Conservation (phyloP, 2,797 vertebrate genomes). For the Parambassis ranga region DNA sequence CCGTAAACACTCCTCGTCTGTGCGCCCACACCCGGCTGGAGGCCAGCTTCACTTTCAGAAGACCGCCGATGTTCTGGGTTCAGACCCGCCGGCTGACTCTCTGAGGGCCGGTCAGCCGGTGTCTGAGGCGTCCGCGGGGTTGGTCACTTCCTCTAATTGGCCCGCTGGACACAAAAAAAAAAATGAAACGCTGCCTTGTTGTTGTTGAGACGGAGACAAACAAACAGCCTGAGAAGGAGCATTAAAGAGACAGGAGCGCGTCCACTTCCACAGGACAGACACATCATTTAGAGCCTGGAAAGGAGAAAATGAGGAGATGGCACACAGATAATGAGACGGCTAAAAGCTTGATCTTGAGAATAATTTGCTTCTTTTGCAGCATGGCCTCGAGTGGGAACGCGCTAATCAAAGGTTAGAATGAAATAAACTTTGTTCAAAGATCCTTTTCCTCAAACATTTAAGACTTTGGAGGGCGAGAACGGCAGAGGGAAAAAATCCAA, state of each 20-base stretch:
- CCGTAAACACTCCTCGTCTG: no score
- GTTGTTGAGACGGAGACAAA: constrained; percentile 2
- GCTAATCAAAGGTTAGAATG: constrained; percentile 74
- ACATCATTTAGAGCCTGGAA: constrained; percentile 28
- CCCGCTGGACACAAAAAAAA: not conserved
- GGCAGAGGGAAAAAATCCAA: constrained; percentile 62
- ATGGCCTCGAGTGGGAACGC: constrained; percentile 54
- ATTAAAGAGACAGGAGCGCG: constrained; percentile 7
- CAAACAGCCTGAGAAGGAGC: constrained; percentile 38
- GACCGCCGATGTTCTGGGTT: not conserved
- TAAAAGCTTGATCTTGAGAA: constrained; percentile 71
- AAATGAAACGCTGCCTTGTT: not conserved
- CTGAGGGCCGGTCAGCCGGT: not conserved
- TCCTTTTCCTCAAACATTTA: constrained; percentile 64
- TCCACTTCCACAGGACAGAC: constrained; percentile 34
- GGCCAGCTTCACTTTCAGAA: not conserved
- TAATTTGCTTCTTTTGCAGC: constrained; percentile 66
- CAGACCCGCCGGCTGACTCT: not conserved
- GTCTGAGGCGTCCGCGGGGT: constrained; percentile 1
- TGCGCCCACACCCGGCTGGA: no score
- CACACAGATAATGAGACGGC: constrained; percentile 70
- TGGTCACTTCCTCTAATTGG: constrained; percentile 44
- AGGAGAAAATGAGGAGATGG: constrained; percentile 34
- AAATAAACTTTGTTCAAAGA: constrained; percentile 77
- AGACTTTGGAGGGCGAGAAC: constrained; percentile 54